Base-by-base conservation (phyloP, 2,888 invertebrate species). In the Tenthredo amoena region DNA sequence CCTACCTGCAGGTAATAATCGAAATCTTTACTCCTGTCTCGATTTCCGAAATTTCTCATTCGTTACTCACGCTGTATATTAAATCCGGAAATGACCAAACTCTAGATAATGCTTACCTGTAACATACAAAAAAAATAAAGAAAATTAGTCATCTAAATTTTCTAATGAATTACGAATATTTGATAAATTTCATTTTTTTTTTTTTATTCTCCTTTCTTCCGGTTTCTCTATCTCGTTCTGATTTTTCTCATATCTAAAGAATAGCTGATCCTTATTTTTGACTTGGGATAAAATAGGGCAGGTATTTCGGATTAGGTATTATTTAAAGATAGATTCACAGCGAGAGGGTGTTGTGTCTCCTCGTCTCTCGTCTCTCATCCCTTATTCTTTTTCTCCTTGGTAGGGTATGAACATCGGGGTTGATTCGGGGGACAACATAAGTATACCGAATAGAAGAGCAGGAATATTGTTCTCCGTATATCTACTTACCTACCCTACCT, bases 101-200 rank as follows among this genome's bases (percentile, higher is more conserved):
- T 62, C 62, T n/a, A n/a, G 50, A 50, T 18, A 62, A 34, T 68
- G 68, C 68, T 68, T 68, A 68, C 68, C 68, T 68, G 68, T 68
- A 68, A 68, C 68, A 68, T 31, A 68, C 15, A 18, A 34, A 12
- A 68, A 31, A 15, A 26, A 68, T 1, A 15, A 15, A 2, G 26
- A 12, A 65, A 26, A 34, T 34, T 15, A 26, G 26, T 26, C 26
- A 31, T 34, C 68, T 15, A 4, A 6, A 50, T 50, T 50, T 50
- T 50, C 15, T 47, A 47, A 12, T 3, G 18, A 50, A 50, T 50
- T 50, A n/a, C 18, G 0, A n/a, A n/a, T 50, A 50, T 50, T 50
- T 50, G 18, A 50, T 50, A 50, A 18, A 18, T 50, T 18, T 18
- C 1, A 10, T 47, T 47, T 15, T 55, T 55, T 18, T n/a, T 6